Evolutionary conservation across 2,888 invertebrate genomes (phyloP), one percentile per base, ranked within the genome.

Genomic region (Dascillus cervinus): DNA sequence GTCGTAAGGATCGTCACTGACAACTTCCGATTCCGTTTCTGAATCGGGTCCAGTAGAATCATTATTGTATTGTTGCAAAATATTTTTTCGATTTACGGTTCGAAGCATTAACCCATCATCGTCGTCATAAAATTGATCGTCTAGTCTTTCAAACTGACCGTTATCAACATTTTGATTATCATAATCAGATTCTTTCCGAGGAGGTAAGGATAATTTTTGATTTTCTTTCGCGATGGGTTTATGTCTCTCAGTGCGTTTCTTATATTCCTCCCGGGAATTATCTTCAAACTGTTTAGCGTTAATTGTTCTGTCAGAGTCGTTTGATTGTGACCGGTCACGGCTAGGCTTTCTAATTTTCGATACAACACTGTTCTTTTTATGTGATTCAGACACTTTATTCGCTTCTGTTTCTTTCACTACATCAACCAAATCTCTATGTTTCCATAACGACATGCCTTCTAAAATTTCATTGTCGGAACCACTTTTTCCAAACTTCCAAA

Each of bases 381-480:
- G 32, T 41, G 22, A 38, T 26, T 64, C 17, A 8, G 4, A 6
- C 4, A 17, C 17, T n/a, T n/a, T n/a, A n/a, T n/a, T n/a, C n/a
- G n/a, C n/a, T 65, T 68, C 43, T 69, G 68, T 39, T 69, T 71
- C 43, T 73, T 71, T 9, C 73, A 71, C 8, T n/a, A 82, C 77
- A 47, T 83, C 85, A 0, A 88, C 85, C 38, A 88, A 70, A 47
- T 88, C 87, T 17, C 87, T 72, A 56, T 88, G 88, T 53, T 82
- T 81, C 88, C 88, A 88, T 30, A 88, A 67, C 0, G 86, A 79
- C 87, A 88, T 88, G 1, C 88, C 88, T 52, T 86, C 86, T 50
- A 88, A 68, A 28, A 87, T 84, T 39, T 87, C 86, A 47, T 75
- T 75, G 32, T 79, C 77, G 10, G 73, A 73, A 2, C 75, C 76